Conservation (phyloP, 2,113 vertebrate species). For the Pagrus major region DNA sequence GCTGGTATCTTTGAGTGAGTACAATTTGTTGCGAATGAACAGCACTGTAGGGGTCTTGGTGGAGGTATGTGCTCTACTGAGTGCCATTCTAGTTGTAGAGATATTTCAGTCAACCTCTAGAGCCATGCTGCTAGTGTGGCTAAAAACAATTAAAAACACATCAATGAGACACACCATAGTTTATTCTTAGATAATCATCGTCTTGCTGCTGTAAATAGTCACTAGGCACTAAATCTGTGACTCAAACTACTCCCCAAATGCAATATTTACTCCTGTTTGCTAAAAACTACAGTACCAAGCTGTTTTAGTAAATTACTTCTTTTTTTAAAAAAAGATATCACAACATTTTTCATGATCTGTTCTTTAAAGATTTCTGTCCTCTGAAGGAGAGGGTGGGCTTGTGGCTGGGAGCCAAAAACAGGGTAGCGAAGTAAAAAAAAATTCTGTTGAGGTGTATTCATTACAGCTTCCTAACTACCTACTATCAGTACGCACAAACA, state of each 20-base stretch:
- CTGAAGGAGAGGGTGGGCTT: background rate
- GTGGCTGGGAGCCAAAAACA: background rate
- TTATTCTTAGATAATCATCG: background rate
- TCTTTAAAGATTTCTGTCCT: background rate
- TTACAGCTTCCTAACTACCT: background rate
- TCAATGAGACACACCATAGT: background rate
- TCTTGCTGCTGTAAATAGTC: background rate
- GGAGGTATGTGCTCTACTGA: too few relatives aligned
- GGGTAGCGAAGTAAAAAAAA: background rate
- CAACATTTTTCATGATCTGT: background rate
- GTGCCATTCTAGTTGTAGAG: too few relatives aligned
- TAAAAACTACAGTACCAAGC: background rate
- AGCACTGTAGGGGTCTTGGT: too few relatives aligned
- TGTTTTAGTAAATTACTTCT: background rate
- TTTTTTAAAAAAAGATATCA: background rate
- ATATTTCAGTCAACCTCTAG: background rate
- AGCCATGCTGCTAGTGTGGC: background rate
- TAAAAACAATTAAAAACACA: too few relatives aligned
- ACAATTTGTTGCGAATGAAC: too few relatives aligned
- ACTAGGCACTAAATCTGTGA: background rate
- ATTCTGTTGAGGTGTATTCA: background rate
- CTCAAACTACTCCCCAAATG: background rate
- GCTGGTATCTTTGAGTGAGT: too few relatives aligned
- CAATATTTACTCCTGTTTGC: background rate
- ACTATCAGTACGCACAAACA: slow-evolving; percentile 1